Evolutionary conservation across 2,888 invertebrate species (phyloP), one percentile per base, ranked within the genome.

Genomic region (Apamea anceps): DNA sequence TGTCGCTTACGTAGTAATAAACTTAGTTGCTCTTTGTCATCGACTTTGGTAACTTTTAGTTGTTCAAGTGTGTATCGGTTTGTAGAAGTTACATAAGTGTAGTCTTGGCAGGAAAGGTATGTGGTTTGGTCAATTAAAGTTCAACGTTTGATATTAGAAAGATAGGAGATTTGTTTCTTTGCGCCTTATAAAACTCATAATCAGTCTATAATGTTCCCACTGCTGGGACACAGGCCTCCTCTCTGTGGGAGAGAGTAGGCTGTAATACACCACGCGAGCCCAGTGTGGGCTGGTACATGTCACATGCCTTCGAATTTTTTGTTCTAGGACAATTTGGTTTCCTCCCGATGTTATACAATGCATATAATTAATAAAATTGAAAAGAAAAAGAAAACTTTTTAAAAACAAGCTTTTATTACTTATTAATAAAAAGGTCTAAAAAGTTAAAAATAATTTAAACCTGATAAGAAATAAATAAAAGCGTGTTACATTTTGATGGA

Each of bases 11-110:
- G 78, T 8, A 54, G 77, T 57, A 66, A 32, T 77, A 77, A 77
- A 77, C 32, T 77, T 57, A 77, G 45, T 54, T 77, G 13, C 15
- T 57, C 10, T 54, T 42, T 45, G 77, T n/a, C 32, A 77, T 77
- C 37, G 78, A 66, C 66, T 77, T 78, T 57, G n/a, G 5, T 37
- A 48, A 78, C 48, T 78, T 67, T 77, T 18, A 66, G 48, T 66
- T 37, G 77, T 54, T 76, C 51, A 65, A 76, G 28, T 75, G 42
- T 45, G 25, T 77, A 77, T 57, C 54, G 54, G 6, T 65, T 62
- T 5, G 1, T 25, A 28, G 12, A 7, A 74, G 48, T 42, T 13
- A 67, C 18, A n/a, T 54, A 25, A n/a, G n/a, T n/a, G n/a, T n/a
- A n/a, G n/a, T 37, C 32, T 71, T 67, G 12, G 42, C n/a, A 45